These are phyloP conservation scores for Thinocorus orbignyianus DNA, from an alignment of 2,113 vertebrate species.

Conservation along the genomic window DNA sequence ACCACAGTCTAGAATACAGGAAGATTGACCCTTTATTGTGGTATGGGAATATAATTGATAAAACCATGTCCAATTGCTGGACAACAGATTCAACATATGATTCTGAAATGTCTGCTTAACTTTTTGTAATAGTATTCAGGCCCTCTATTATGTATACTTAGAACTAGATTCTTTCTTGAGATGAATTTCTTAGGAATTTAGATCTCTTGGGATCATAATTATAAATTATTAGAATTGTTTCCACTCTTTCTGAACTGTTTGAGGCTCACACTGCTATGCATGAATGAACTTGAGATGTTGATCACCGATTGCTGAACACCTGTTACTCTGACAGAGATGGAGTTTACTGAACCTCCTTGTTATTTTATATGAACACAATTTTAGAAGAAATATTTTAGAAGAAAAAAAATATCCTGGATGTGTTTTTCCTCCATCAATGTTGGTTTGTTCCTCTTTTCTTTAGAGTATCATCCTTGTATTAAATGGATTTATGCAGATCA, in stretches of 20 bases:
- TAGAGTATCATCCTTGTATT: background rate
- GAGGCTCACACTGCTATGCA: background rate
- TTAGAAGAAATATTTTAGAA: background rate
- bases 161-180: background rate
- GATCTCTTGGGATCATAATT: background rate
- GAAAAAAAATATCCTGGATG: background rate
- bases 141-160: accelerated
- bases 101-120: background rate
- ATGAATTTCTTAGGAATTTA: background rate
- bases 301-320: background rate
- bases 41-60: background rate
- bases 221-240: background rate
- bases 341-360: background rate
- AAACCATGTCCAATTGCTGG: background rate
- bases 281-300: background rate
- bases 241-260: background rate
- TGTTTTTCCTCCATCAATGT: background rate
- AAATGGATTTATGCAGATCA: background rate
- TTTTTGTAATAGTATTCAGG: background rate
- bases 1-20: background rate
- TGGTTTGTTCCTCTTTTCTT: background rate
- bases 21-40: background rate
- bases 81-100: background rate
- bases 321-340: background rate
- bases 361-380: background rate